Evolutionary conservation across 2,113 vertebrate species (phyloP), one percentile per base, ranked within the genome.

Genomic region (Pelobates fuscus): DNA sequence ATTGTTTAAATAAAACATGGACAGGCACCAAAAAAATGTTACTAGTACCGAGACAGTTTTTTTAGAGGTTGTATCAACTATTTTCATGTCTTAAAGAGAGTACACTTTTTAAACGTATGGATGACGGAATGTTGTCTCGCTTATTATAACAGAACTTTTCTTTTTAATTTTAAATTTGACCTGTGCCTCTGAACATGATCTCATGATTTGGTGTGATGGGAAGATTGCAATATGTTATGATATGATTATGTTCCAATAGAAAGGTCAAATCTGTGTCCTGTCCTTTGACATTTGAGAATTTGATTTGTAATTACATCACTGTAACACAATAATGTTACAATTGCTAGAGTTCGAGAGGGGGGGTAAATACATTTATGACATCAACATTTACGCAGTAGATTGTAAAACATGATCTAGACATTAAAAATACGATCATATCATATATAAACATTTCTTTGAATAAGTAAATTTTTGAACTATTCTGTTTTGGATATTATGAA

Each of bases 151-250:
- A 70, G 29, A 70, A 58, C 27, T 18, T 58, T 20, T 32, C 41
- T 25, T 30, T 59, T 21, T 43, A 58, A 70, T 32, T 52, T 59
- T 29, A 59, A 21, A 70, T 25, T 58, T 70, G 67, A 70, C 67
- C 67, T 29, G 41, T 59, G 41, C 30, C 23, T 41, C 5, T 5
- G 30, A 70, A 11, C 37, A 70, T 70, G 57, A 70, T 59, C 52
- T 70, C 67, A 70, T 70, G 26, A 43, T 70, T 37, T 29, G 54
- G 67, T 59, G 21, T 58, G 7, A 59, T 58, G 41, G 30, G 58
- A 41, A 52, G 58, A 70, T 32, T 59, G 30, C 8, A 59, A 25
- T 58, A 43, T 29, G 41, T 52, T 41, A 32, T 59, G 52, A 59
- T 70, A 70, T 70, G 52, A 70, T 62, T 70, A 27, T 23, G 58